phyloP scores from a whole-genome alignment of 1,140 invertebrate genomes.

The Drosophila santomea region DNA sequence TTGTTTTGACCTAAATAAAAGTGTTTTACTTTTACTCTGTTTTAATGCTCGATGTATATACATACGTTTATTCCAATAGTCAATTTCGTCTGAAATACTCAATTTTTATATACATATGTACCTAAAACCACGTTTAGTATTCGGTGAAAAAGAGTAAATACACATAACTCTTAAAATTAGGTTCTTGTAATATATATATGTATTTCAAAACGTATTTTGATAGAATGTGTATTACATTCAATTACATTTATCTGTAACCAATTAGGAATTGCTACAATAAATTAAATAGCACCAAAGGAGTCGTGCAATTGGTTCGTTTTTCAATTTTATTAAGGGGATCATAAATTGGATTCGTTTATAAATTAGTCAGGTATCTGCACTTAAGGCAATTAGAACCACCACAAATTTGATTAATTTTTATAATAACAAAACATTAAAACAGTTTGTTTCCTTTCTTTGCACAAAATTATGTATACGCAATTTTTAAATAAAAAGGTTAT shows the following conservation, averaged over 20 bases:
- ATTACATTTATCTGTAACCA: no score
- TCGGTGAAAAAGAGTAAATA: constrained; percentile 1
- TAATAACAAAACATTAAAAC: background rate
- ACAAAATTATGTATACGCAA: constrained; percentile 46
- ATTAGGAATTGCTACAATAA: background rate
- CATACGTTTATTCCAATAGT: constrained; percentile 27
- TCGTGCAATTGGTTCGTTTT: background rate
- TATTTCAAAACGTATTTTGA: background rate
- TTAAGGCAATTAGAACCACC: background rate
- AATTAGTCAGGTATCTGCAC: no score
- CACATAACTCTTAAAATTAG: background rate
- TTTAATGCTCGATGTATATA: constrained; percentile 2
- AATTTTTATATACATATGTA: constrained; percentile 14
- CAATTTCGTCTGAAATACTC: background rate
- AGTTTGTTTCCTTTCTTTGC: constrained; percentile 1
- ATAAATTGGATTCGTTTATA: no score
- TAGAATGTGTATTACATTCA: no score
- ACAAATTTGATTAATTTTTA: background rate
- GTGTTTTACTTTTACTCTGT: background rate
- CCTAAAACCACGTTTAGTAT: constrained; percentile 6
- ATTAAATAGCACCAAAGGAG: background rate
- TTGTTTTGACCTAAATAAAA: constrained; percentile 6
- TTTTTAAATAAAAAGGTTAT: background rate
- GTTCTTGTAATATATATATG: background rate
- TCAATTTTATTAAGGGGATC: no score